A percentile compares a stretch with the other conserved stretches of the same genome.
These are phyloP conservation scores for Etheostoma cragini DNA, from an alignment of 2,113 vertebrate genomes.

Conservation along the genomic window DNA sequence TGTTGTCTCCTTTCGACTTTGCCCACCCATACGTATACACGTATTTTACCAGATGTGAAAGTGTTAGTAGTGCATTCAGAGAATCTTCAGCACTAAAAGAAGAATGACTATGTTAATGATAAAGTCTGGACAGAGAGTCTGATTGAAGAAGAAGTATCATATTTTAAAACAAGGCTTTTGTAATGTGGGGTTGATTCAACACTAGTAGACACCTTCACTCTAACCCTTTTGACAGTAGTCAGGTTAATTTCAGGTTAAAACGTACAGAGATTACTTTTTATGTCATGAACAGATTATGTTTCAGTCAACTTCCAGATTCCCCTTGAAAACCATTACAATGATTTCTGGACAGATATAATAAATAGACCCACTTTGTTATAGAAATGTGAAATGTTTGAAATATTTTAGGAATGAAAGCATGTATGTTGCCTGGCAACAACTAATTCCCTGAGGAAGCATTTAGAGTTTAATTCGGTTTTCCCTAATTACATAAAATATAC, in stretches of 20 bases:
- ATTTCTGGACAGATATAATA: neutral
- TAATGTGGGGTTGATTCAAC: neutral
- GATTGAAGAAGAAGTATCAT: neutral
- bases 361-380: neutral
- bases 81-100: neutral
- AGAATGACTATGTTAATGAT: neutral
- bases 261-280: neutral
- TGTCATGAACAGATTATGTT: neutral
- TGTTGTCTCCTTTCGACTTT: slow-evolving; percentile 48
- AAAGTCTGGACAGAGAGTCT: neutral
- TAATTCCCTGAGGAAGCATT: neutral
- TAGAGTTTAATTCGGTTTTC: neutral
- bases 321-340: neutral
- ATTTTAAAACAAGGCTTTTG: neutral
- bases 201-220: neutral
- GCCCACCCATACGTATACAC: neutral
- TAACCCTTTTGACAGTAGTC: neutral
- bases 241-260: neutral
- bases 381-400: neutral
- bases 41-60: neutral
- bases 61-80: neutral
- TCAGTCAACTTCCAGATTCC: neutral
- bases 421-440: slow-evolving; percentile 1
- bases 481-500: neutral
- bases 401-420: neutral